These are phyloP conservation scores for Megastigmus dorsalis DNA, from an alignment of 2,888 invertebrate species.

Conservation along the genomic window DNA sequence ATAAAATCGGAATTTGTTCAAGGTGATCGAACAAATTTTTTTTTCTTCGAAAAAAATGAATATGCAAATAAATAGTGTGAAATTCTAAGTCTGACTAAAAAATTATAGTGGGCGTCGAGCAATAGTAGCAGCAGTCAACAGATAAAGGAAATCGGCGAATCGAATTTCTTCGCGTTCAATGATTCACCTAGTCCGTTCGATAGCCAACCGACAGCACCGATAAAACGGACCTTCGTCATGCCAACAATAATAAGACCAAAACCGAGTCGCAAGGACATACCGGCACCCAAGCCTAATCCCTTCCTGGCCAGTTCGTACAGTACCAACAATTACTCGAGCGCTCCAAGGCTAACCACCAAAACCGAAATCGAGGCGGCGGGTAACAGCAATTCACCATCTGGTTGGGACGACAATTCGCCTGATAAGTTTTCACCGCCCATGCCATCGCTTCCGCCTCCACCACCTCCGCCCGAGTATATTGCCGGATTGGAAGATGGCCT, in stretches of 20 bases:
- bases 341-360: constrained; percentile 26
- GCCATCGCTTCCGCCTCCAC: constrained; percentile 87
- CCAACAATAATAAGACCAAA: constrained; percentile 87
- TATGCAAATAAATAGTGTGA: too few species aligned
- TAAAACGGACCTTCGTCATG: constrained; percentile 69
- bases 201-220: constrained; percentile 47
- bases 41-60: too few species aligned
- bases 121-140: not conserved
- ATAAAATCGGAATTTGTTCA: too few species aligned
- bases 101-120: constrained; percentile 34
- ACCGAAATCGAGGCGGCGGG: not conserved
- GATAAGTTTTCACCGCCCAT: constrained; percentile 82
- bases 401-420: constrained; percentile 75
- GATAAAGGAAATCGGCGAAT: constrained; percentile 63
- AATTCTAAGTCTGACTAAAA: too few species aligned
- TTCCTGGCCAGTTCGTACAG: not conserved
- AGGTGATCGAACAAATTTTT: too few species aligned
- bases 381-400: too few species aligned
- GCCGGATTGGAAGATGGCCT: constrained; percentile 62
- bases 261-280: constrained; percentile 76
- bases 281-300: constrained; percentile 10
- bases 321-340: constrained; percentile 42
- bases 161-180: constrained; percentile 67
- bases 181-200: constrained; percentile 34
- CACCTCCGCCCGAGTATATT: constrained; percentile 78